Conservation (phyloP, 2,888 invertebrate genomes). For the Sarcophaga caerulescens region DNA sequence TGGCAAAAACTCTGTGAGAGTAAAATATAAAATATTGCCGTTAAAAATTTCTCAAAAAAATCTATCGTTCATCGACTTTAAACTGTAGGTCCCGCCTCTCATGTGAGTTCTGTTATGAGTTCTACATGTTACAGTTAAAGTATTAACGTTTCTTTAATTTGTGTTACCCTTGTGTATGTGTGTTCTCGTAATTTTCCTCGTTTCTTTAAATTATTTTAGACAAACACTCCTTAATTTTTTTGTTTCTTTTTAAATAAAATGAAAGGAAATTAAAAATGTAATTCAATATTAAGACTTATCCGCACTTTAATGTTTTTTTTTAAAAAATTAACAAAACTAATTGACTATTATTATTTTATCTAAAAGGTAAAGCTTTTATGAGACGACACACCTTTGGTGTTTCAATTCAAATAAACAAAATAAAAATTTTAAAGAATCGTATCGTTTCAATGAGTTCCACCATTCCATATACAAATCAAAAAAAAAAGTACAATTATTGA, state of each 20-base stretch:
- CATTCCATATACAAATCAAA: background rate
- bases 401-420: conserved; percentile 23
- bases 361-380: conserved; percentile 4
- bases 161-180: too few relatives aligned
- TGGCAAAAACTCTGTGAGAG: too few relatives aligned
- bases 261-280: background rate
- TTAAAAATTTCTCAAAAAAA: too few relatives aligned
- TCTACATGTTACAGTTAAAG: too few relatives aligned
- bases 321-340: background rate
- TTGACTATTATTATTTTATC: background rate
- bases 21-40: too few relatives aligned
- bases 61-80: too few relatives aligned
- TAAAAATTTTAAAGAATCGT: conserved; percentile 39
- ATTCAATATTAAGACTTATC: background rate
- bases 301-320: background rate
- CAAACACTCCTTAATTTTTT: background rate
- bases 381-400: conserved; percentile 38
- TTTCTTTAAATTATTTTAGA: background rate
- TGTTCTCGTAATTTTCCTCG: too few relatives aligned
- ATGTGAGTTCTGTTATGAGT: too few relatives aligned
- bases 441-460: conserved; percentile 20
- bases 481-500: conserved; percentile 44
- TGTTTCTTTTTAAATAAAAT: background rate
- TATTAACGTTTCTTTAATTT: too few relatives aligned
- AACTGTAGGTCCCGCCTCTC: too few relatives aligned